A percentile compares a stretch with the other conserved stretches of the same genome.
Evolutionary conservation across 2,797 vertebrate genomes (phyloP).

Genomic region (Propithecus deckenii): DNA sequence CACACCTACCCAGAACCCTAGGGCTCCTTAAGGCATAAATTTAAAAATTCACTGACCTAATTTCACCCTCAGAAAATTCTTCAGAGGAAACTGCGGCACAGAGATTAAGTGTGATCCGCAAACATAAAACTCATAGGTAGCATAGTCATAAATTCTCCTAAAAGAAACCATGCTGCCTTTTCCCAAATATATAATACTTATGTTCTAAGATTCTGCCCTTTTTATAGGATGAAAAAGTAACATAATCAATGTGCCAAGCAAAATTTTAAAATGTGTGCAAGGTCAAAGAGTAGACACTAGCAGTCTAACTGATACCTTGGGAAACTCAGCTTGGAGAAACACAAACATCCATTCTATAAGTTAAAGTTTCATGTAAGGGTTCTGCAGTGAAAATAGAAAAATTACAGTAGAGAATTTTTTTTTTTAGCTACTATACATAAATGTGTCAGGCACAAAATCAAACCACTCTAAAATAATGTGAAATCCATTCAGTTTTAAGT

Average conservation of each 20-base stretch:
- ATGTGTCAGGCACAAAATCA: constrained; percentile 70
- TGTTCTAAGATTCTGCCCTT: background rate
- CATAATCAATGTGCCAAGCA: background rate
- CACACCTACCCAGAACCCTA: background rate
- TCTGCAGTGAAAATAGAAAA: constrained; percentile 53
- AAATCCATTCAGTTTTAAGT: constrained; percentile 65
- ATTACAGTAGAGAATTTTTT: background rate
- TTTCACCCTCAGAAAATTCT: background rate
- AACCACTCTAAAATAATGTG: constrained; percentile 58
- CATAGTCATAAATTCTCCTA: background rate
- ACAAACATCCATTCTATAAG: background rate
- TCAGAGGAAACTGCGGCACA: background rate
- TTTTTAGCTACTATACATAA: constrained; percentile 64
- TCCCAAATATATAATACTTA: background rate
- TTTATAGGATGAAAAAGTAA: background rate
- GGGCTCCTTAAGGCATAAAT: background rate
- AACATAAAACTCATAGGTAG: background rate
- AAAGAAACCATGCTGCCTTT: background rate
- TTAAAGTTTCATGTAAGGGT: background rate
- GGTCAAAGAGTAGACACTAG: background rate
- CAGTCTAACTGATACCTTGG: background rate
- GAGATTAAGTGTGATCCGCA: background rate
- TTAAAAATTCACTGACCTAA: background rate
- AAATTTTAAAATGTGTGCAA: constrained; percentile 5
- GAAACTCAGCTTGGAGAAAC: background rate